Base-by-base conservation (phyloP, 2,888 invertebrate genomes). In the Eueremaeus valkanovi region DNA sequence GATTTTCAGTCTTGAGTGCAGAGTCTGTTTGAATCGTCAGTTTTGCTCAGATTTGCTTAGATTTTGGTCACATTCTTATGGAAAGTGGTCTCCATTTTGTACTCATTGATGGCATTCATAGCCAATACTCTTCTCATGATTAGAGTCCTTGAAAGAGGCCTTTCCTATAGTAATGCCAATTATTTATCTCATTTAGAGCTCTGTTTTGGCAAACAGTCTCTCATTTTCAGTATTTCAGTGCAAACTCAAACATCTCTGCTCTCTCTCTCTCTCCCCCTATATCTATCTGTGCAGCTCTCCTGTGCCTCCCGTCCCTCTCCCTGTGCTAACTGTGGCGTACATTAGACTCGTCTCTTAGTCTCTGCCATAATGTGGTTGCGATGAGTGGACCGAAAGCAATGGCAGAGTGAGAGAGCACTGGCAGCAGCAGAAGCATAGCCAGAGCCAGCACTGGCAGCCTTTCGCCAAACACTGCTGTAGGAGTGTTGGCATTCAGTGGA, bases 401-500 rank as follows among this genome's bases (percentile, higher is more conserved):
- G n/a, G n/a, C n/a, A n/a, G n/a, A n/a, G n/a, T n/a, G n/a, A n/a
- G n/a, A n/a, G 11, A 45, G 55, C 55, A 55, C n/a, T 55, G 55
- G 55, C 55, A 55, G 55, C 2, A 11, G 9, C 18, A 55, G 24
- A 8, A 24, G 5, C 2, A 21, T n/a, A 55, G 18, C 24, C 21
- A 21, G 24, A 11, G n/a, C 9, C 24, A 55, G 55, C 55, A 55
- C 55, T 55, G 24, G 21, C 55, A 55, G 55, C 55, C 55, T 24
- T 55, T 55, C 55, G 21, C n/a, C 55, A 21, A 24, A 9, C 55
- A 18, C 24, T 55, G 31, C 61, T 61, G 61, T 61, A 61, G 61
- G 61, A 61, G 61, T 61, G 61, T 61, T 61, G 61, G 61, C 33
- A 55, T 61, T 61, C 31, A 61, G 61, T 61, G 61, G 29, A 31